Evolutionary conservation across 2,888 invertebrate genomes (phyloP).

Genomic region (Nemotelus pantherinus): DNA sequence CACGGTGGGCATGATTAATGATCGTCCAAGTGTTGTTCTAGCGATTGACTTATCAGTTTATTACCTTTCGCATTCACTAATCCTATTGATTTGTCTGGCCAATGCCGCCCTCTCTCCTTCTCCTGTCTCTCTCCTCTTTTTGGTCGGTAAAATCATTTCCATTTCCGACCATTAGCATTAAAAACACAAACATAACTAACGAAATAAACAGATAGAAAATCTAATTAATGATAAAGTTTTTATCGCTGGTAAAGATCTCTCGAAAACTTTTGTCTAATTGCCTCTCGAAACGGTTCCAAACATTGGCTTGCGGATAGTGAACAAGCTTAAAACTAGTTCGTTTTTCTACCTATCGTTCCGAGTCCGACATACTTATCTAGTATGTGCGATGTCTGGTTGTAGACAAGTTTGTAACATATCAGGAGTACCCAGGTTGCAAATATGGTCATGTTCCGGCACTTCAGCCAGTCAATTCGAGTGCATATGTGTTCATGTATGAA

Average conservation of each 20-base stretch:
- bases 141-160: background rate
- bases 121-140: background rate
- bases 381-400: background rate
- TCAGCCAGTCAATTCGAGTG: slow-evolving; percentile 38
- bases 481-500: slow-evolving; percentile 14
- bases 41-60: background rate
- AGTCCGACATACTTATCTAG: background rate
- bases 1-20: background rate
- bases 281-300: slow-evolving; percentile 25
- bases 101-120: background rate
- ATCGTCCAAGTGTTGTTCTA: background rate
- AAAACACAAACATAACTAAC: slow-evolving; percentile 1
- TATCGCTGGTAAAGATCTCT: slow-evolving; percentile 19
- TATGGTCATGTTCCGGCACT: slow-evolving; percentile 39
- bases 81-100: slow-evolving; percentile 3
- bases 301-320: slow-evolving; percentile 26
- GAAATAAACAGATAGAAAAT: slow-evolving; percentile 31
- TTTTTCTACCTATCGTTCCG: slow-evolving; percentile 11
- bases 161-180: slow-evolving; percentile 14
- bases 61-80: background rate
- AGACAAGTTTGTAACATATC: slow-evolving; percentile 19
- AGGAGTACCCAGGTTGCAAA: slow-evolving; percentile 24
- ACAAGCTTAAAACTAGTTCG: slow-evolving; percentile 14
- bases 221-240: slow-evolving; percentile 40
- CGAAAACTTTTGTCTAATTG: slow-evolving; percentile 35